Base-by-base conservation (phyloP, 2,797 vertebrate species). In the Neopelma chrysocephalum region DNA sequence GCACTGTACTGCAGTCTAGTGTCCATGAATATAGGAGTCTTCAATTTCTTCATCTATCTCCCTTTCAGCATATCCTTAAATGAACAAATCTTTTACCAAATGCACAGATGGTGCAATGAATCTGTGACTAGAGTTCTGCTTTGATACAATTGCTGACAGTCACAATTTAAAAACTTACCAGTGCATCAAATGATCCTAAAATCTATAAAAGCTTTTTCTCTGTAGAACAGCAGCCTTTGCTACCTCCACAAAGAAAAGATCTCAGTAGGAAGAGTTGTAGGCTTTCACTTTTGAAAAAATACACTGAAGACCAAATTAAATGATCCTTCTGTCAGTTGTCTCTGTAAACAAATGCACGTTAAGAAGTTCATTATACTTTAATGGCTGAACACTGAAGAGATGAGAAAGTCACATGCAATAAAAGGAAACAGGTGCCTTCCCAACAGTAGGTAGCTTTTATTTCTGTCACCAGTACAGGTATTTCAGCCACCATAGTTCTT, bases 41-140 rank as follows among this genome's bases (percentile, higher is more conserved):
- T 78, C 58, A 70, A 83, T 97, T 95, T 85, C 65, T 65, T 81
- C 31, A 78, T 91, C 72, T 64, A 42, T 72, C 73, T 97, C 34
- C 77, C 77, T 89, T 97, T 96, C 83, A 93, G 42, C 79, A 92
- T 90, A 57, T 91, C 61, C 81, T 97, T 94, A 96, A 93, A 88
- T 66, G 77, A 93, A 95, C 70, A 20, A 53, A 48, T 92, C 86
- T 94, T 96, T 96, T 94, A 87, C 85, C 89, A 93, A 97, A 93
- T 29, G 80, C 93, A 89, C 82, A 96, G 97, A 95, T 97, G 96
- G 92, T 82, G 90, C 72, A 94, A 90, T 54, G 86, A 96, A 78
- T 86, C 92, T 96, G 93, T 97, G 96, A 97, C 95, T 97, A 82
- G 83, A 96, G 73, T 93, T 96, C 91, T 96, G 60, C 60, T 96